A percentile compares a stretch with the other conserved stretches of the same genome.
phyloP scores from a whole-genome alignment of 2,113 vertebrate species.

The Falco punctatus region DNA sequence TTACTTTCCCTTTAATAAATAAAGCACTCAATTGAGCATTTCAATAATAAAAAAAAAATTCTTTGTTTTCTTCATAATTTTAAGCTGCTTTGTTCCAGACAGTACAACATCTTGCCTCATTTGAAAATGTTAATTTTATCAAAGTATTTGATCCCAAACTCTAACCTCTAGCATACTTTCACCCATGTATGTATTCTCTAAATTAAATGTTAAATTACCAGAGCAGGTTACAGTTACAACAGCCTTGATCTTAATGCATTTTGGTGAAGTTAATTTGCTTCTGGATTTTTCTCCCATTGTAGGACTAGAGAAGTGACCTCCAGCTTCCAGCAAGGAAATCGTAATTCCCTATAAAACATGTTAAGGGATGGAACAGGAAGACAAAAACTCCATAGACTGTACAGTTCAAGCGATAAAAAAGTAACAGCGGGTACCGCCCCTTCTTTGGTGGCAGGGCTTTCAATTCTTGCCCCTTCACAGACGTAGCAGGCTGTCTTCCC shows the following conservation, averaged over 20 bases:
- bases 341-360: background rate
- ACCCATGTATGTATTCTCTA: background rate
- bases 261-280: background rate
- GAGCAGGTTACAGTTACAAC: background rate
- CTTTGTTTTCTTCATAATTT: background rate
- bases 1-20: background rate
- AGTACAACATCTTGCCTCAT: rapidly evolving
- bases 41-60: background rate
- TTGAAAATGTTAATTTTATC: background rate
- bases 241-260: background rate
- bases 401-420: background rate
- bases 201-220: background rate
- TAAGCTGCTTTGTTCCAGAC: background rate
- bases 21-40: background rate
- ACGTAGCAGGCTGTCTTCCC: background rate
- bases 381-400: background rate
- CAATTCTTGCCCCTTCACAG: background rate
- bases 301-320: background rate
- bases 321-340: background rate
- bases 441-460: background rate
- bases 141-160: background rate
- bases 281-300: background rate
- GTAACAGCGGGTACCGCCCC: background rate
- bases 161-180: background rate
- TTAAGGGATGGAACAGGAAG: background rate